Base-by-base conservation (phyloP, 2,888 invertebrate species). In the Brachylomia viminalis region DNA sequence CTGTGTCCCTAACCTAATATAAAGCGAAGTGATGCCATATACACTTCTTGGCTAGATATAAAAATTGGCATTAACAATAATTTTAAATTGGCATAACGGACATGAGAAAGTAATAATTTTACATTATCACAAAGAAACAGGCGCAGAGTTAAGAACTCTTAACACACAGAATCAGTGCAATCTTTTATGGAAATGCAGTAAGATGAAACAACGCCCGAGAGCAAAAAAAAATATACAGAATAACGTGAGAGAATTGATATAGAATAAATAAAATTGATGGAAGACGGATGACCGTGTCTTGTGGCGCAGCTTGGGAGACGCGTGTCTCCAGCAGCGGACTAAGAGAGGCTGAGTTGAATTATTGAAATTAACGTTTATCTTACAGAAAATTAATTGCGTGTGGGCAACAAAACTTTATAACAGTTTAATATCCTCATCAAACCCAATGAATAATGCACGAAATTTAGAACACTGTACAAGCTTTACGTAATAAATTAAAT, bases 1-100 rank as follows among this genome's bases (percentile, higher is more conserved):
- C 83, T 74, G 75, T 82, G 82, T 87, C 87, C 85, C 86, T 87
- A 87, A 87, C 86, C 83, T 65, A 74, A 79, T 83, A 86, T 75
- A 66, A 77, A 72, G 64, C 42, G 45, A 73, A 69, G 70, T 84
- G 71, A 62, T 70, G 75, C 61, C 72, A 80, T 77, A 74, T 49
- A 78, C 59, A 77, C 68, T 69, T 79, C 68, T 81, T 65, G 65
- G 67, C 65, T 77, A 80, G 45, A 59, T n/a, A 68, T 62, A 74
- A 71, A 76, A 76, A 54, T 38, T 72, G 49, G 45, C 64, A 62
- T 82, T 54, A 8, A 62, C 13, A 47, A 71, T 47, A 6, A 82
- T 65, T 73, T n/a, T 67, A 13, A 72, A 79, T 74, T 58, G 20
- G 15, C 15, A 30, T 64, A 33, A 59, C 15, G n/a, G 45, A 33